Evolutionary conservation across 2,888 invertebrate species (phyloP), one percentile per base, ranked within the genome.

Genomic region (Iphiclides podalirius): DNA sequence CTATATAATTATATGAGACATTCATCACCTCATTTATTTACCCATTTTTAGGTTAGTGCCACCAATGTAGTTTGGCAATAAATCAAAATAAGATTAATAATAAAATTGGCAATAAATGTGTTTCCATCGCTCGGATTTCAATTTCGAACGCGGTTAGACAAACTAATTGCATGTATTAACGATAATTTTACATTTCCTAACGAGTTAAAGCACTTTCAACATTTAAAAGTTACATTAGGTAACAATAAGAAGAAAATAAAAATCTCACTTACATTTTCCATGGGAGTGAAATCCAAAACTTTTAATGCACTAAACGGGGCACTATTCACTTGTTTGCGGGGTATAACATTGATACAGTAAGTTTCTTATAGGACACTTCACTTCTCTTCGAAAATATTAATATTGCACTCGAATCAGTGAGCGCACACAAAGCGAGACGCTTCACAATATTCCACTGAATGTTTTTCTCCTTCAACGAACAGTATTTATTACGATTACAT

Each of bases 401-500:
- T n/a, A 66, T 67, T 63, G 64, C 74, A 75, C 76, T 74, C 59
- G 61, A 64, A 70, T 69, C 68, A 66, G 61, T 70, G 66, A 31
- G 35, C 14, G 35, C 41, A 15, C 46, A 38, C 44, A 41, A 13
- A 46, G 28, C 31, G n/a, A 17, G 16, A 46, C 38, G 33, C 33
- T 42, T 52, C 44, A 42, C 45, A 28, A 31, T 46, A 47, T 44
- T 23, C 31, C 36, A 51, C 41, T 28, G 16, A 36, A 41, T 17
- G 40, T 50, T 28, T 34, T 31, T 39, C 26, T 44, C 34, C 42
- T 38, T 39, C 14, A 35, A 51, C 40, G 36, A 46, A 48, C 23
- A 60, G 57, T 59, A 57, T 60, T 60, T 73, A 70, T 74, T 75
- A 78, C 75, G 79, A 81, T 87, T 86, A 84, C 79, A 86, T 85